Evolutionary conservation across 2,113 vertebrate species (phyloP), one percentile per base, ranked within the genome.

Genomic region (Pungitius pungitius): DNA sequence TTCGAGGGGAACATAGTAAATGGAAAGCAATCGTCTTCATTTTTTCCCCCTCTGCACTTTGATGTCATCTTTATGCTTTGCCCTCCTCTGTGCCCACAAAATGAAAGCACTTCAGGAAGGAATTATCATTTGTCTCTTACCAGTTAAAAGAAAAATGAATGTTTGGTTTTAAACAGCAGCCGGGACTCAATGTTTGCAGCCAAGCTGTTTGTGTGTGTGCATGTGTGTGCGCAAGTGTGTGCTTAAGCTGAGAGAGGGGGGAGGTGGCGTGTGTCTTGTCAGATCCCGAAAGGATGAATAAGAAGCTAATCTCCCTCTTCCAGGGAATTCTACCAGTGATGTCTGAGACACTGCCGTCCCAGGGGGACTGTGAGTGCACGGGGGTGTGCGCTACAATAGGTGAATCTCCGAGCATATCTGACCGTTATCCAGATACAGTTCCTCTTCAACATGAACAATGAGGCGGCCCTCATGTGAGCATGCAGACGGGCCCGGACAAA

Each of bases 281-380:
- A 88, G 87, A 89, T 89, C 81, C 83, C 56, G 14, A 65, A 82
- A 82, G 88, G 85, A 89, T 88, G 89, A 92, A 89, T 86, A 85
- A 81, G 84, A 81, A 88, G 87, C 83, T 91, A 91, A 92, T 91
- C 91, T 91, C 69, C 58, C 65, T 83, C 77, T 90, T 79, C 79
- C 73, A 83, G 85, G 88, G 88, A 90, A 87, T 84, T 82, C 84
- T 82, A 13, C 69, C 67, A 78, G 73, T 67, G 77, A 88, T 78
- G 87, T 85, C 73, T 86, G 69, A 82, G 84, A 82, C 83, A 62
- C 69, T 76, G 13, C 39, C 54, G 40, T 84, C 84, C 88, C 87
- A 30, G 24, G 58, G 86, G 72, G 64, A 35, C 69, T 82, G 84
- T 79, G 80, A 78, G 80, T 68, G 88, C 71, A 66, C 64, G 43